Evolutionary conservation across 2,797 vertebrate genomes (phyloP).

Genomic region (Bufotes viridis): DNA sequence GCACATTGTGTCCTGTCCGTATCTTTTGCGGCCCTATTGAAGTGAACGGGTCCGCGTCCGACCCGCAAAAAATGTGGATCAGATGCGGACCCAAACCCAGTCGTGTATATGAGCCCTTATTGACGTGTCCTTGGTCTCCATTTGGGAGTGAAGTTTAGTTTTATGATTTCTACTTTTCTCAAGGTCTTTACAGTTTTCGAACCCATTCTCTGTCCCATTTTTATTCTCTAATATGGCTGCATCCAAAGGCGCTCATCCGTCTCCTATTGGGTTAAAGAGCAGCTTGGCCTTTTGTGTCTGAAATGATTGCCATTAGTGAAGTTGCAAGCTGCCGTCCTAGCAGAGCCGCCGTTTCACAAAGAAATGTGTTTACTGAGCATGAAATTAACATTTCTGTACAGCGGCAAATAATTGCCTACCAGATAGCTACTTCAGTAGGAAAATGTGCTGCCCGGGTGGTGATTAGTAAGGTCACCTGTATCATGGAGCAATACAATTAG

Average conservation of each 20-base stretch:
- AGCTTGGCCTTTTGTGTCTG: constrained; percentile 62
- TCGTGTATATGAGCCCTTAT: too few relatives aligned
- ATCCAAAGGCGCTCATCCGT: constrained; percentile 10
- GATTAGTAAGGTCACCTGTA: constrained; percentile 71
- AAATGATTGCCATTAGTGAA: constrained; percentile 66
- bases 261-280: constrained; percentile 56
- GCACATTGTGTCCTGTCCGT: too few relatives aligned
- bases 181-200: not conserved
- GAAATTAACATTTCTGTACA: constrained; percentile 78
- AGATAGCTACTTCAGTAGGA: constrained; percentile 64
- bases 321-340: constrained; percentile 70
- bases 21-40: too few relatives aligned
- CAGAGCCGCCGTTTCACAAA: constrained; percentile 69
- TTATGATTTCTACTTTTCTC: not conserved
- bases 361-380: constrained; percentile 78
- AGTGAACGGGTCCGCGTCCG: too few relatives aligned
- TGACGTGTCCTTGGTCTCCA: not conserved
- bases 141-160: not conserved
- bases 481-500: constrained; percentile 51
- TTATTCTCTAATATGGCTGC: not conserved
- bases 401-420: constrained; percentile 74
- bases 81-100: too few relatives aligned
- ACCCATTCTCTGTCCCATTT: not conserved
- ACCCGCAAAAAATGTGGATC: too few relatives aligned
- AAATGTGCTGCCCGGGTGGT: constrained; percentile 68